Conservation (phyloP, 1,140 invertebrate genomes). For the Drosophila malerkotliana region DNA sequence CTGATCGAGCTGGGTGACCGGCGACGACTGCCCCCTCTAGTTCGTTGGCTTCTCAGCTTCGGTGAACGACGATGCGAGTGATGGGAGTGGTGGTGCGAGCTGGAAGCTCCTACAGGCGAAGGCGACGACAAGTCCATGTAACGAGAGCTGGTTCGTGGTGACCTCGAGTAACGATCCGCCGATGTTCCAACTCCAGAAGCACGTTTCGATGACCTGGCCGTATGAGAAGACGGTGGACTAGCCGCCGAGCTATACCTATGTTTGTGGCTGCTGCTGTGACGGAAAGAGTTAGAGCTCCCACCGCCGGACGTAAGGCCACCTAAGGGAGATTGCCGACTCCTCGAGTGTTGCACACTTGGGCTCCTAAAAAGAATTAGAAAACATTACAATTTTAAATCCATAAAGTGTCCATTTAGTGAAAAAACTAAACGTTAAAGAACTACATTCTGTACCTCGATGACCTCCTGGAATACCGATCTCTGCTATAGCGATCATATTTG, state of each 20-base stretch:
- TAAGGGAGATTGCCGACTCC: conserved; percentile 64
- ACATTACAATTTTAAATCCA: not conserved
- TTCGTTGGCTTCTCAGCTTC: conserved; percentile 39
- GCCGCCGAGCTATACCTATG: conserved; percentile 59
- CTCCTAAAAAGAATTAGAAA: conserved; percentile 35
- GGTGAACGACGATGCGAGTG: conserved; percentile 60
- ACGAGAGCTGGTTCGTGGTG: conserved; percentile 59
- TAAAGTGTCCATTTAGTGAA: no score
- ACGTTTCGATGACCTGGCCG: conserved; percentile 68
- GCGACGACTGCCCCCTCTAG: conserved; percentile 57
- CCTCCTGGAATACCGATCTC: conserved; percentile 70
- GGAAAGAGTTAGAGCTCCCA: conserved; percentile 57
- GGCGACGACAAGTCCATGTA: conserved; percentile 66
- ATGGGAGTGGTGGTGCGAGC: conserved; percentile 55
- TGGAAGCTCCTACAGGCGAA: conserved; percentile 51
- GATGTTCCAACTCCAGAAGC: conserved; percentile 58
- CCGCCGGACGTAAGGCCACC: conserved; percentile 35
- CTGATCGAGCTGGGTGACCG: conserved; percentile 64
- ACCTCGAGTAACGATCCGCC: conserved; percentile 66
- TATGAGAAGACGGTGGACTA: conserved; percentile 52
- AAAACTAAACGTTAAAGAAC: no score
- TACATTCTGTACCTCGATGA: conserved; percentile 49
- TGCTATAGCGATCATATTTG: conserved; percentile 76
- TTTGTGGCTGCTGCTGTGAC: conserved; percentile 65
- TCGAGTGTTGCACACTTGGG: conserved; percentile 70